Evolutionary conservation across 2,113 vertebrate species (phyloP).

Genomic region (Eolophus roseicapilla): DNA sequence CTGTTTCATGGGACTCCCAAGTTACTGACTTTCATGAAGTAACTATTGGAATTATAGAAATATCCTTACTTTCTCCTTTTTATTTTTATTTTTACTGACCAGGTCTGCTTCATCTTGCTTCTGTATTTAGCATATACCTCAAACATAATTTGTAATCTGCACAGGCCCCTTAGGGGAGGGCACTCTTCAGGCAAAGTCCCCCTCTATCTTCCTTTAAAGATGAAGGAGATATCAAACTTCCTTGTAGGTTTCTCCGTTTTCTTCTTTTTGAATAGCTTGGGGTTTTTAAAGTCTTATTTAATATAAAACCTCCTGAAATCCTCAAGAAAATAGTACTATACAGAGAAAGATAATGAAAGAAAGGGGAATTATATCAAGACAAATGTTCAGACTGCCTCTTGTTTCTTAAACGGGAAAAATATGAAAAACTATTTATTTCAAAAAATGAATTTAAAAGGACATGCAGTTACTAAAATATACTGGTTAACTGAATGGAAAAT

Average conservation of each 20-base stretch:
- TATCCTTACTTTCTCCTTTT: background rate
- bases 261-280: background rate
- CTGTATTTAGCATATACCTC: background rate
- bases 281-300: background rate
- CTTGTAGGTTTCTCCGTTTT: background rate
- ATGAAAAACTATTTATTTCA: background rate
- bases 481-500: background rate
- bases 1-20: background rate
- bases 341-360: background rate
- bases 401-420: background rate
- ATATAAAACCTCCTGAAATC: background rate
- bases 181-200: background rate
- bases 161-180: fast-evolving
- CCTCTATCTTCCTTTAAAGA: background rate
- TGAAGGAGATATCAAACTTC: background rate
- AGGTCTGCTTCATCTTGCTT: background rate
- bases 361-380: background rate
- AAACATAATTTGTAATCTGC: background rate
- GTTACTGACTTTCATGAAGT: background rate
- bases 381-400: background rate
- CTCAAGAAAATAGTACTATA: background rate
- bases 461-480: background rate
- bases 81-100: background rate
- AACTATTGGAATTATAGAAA: background rate
- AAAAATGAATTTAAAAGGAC: background rate